These are phyloP conservation scores for Tachycineta bicolor DNA, from an alignment of 2,113 vertebrate genomes.

Conservation along the genomic window DNA sequence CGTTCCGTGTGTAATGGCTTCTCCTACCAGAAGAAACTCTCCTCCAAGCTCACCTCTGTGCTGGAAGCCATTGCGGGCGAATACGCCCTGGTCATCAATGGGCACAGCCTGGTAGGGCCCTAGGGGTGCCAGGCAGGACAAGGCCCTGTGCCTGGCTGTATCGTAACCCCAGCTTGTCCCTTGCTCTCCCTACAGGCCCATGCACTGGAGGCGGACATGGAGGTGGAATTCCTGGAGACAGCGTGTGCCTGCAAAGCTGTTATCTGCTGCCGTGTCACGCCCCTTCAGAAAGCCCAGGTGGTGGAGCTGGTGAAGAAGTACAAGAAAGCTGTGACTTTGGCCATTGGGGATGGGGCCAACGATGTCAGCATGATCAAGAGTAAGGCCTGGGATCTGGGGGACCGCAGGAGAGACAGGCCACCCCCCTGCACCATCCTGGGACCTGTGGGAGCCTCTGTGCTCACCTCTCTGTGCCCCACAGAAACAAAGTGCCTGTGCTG, in stretches of 20 bases:
- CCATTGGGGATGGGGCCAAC: conserved; percentile 92
- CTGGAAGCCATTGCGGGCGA: conserved; percentile 89
- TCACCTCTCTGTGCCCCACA: background rate
- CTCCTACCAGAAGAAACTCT: conserved; percentile 68
- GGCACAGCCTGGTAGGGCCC: conserved; percentile 90
- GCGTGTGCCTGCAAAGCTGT: conserved; percentile 90
- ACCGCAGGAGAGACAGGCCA: background rate
- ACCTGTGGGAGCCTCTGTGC: background rate
- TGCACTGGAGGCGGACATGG: conserved; percentile 93
- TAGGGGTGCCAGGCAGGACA: background rate
- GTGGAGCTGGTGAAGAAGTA: conserved; percentile 94
- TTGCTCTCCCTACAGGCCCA: conserved; percentile 79
- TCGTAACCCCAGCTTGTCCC: background rate
- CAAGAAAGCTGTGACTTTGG: conserved; percentile 92
- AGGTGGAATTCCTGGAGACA: conserved; percentile 88
- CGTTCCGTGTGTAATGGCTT: conserved; percentile 76
- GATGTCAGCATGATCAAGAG: conserved; percentile 98
- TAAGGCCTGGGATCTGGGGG: conserved; percentile 65
- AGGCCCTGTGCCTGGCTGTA: rapidly evolving
- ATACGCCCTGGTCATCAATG: conserved; percentile 89
- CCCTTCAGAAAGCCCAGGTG: conserved; percentile 94
- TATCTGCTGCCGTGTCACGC: conserved; percentile 95
- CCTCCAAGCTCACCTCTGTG: conserved; percentile 73
- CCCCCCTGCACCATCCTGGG: background rate
- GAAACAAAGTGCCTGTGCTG: background rate